Conservation (phyloP, 2,113 vertebrate genomes). For the Hyperoodon ampullatus region DNA sequence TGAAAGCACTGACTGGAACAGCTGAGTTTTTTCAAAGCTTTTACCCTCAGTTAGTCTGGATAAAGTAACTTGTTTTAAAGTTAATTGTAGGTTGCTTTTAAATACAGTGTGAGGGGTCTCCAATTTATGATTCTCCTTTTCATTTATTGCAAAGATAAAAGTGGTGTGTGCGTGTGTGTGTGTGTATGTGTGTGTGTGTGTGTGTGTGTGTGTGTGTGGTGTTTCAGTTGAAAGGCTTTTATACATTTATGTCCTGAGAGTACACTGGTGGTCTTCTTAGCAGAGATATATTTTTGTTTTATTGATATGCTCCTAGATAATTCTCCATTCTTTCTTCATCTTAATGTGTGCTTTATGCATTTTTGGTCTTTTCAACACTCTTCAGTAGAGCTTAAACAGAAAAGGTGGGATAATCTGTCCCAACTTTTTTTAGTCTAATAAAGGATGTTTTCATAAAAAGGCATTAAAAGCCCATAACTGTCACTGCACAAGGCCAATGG, state of each 20-base stretch:
- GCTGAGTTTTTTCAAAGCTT: conserved; percentile 70
- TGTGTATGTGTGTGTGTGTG: background rate
- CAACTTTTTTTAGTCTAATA: background rate
- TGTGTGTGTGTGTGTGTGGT: background rate
- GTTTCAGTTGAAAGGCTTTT: conserved; percentile 7
- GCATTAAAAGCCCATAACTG: background rate
- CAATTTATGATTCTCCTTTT: conserved; percentile 65
- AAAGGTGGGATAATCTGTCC: background rate
- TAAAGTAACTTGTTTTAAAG: conserved; percentile 69
- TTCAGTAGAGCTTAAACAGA: background rate
- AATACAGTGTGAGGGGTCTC: conserved; percentile 64
- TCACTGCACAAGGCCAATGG: background rate
- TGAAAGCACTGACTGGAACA: conserved; percentile 57
- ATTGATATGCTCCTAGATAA: background rate
- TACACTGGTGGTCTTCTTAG: background rate
- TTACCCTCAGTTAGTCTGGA: conserved; percentile 62
- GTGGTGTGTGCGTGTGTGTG: background rate
- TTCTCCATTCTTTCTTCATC: conserved; percentile 12
- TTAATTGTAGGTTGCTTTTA: conserved; percentile 76
- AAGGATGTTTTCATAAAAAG: conserved; percentile 34
- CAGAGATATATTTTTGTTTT: conserved; percentile 18
- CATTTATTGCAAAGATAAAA: conserved; percentile 71
- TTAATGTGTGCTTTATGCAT: background rate
- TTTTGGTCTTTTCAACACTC: background rate
- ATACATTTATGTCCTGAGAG: background rate